Base-by-base conservation (phyloP, 2,888 invertebrate genomes). In the Trachelus troglodyta region DNA sequence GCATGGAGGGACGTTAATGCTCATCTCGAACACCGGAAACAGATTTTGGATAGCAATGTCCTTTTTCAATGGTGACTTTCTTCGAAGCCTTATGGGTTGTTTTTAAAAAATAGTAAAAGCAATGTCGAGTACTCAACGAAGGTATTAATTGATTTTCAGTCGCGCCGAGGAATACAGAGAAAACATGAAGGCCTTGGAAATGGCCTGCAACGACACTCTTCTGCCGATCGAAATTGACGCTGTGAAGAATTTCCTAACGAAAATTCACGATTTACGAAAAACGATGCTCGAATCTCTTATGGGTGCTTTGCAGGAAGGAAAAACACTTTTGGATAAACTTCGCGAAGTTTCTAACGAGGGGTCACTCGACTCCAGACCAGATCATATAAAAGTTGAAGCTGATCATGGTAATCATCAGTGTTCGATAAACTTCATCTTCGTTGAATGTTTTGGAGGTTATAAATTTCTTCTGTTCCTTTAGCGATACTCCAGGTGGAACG, bases 1-100 rank as follows among this genome's bases (percentile, higher is more conserved):
- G 95, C 95, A 6, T 98, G 97, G 98, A 94, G 94, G 86, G 97
- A 97, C 89, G 95, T 98, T 78, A 95, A 97, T 90, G 93, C 93
- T 82, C 95, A 96, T 87, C 92, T 98, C 83, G 96, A 97, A 86
- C 94, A 95, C 81, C 93, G 97, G 76, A 95, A 96, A 87, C 94
- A 94, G 85, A 94, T 97, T 81, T 93, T 97, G 74, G 95, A 96
- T 85, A 93, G 96, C 84, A 96, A 96, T 89, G 95, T 96, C 69
- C 93, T 95, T 82, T 97, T 97, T 89, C 97, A 96, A 89, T 93
- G 92, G 95, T 94, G 86, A 88, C 71, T 31, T 1, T 56, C 23
- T 23, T 56, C 1, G 12, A 69, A 75, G 34, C 31, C 31, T 79
- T 76, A 75, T 34, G 68, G 68, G 33, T 4, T 40, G 69, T 56